Evolutionary conservation across 2,113 vertebrate genomes (phyloP).

Genomic region (Misgurnus mizolepis): DNA sequence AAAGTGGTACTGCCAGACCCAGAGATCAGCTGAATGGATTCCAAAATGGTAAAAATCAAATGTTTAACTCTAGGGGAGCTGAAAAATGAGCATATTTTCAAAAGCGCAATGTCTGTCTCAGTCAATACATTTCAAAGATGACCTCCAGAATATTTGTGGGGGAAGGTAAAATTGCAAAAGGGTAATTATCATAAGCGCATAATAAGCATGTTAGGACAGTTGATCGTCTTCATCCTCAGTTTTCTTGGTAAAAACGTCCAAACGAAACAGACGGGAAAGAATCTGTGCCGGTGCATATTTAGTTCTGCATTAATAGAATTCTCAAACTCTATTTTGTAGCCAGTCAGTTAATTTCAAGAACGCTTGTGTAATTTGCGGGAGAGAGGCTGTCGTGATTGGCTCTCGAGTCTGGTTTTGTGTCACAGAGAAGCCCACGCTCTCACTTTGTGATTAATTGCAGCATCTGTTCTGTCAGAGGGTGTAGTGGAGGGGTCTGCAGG

Average conservation of each 20-base stretch:
- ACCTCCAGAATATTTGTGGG: constrained; percentile 64
- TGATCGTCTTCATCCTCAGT: constrained; percentile 57
- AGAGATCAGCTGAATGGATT: no score
- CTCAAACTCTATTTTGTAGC: constrained; percentile 69
- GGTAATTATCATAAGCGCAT: constrained; percentile 81
- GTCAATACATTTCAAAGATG: constrained; percentile 73
- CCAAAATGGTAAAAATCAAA: no score
- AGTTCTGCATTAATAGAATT: constrained; percentile 63
- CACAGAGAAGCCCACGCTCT: constrained; percentile 87
- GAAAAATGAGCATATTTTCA: no score
- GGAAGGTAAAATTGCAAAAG: constrained; percentile 70
- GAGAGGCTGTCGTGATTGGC: constrained; percentile 68
- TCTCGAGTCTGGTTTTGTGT: constrained; percentile 64
- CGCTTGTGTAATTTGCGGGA: constrained; percentile 67
- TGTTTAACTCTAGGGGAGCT: no score
- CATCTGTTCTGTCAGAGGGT: constrained; percentile 98
- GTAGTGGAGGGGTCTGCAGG: constrained; percentile 95
- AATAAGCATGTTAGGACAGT: constrained; percentile 71
- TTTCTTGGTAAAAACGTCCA: constrained; percentile 41
- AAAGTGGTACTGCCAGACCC: no score
- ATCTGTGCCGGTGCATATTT: constrained; percentile 53
- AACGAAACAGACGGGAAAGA: constrained; percentile 17
- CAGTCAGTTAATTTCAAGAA: constrained; percentile 71
- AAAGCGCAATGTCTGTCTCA: constrained; percentile 53
- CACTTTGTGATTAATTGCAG: constrained; percentile 96